Evolutionary conservation across 2,113 vertebrate species (phyloP).

Genomic region (Dasypus novemcinctus): DNA sequence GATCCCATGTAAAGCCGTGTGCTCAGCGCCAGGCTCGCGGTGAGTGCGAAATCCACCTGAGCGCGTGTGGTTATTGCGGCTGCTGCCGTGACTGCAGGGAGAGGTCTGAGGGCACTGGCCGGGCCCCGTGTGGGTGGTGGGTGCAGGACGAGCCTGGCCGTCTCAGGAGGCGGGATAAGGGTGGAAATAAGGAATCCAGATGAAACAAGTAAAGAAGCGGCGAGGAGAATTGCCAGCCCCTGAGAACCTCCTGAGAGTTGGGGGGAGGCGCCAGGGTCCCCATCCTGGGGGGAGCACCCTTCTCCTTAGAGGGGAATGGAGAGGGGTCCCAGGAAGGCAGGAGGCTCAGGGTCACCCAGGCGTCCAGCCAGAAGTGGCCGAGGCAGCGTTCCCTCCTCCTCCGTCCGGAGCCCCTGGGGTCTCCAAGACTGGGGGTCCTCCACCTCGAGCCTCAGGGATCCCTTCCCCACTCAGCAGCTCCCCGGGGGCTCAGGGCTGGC

Average conservation of each 20-base stretch:
- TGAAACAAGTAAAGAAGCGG: background rate
- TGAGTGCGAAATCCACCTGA: background rate
- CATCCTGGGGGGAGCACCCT: background rate
- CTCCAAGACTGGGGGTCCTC: background rate
- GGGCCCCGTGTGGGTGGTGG: accelerated
- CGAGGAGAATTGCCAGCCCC: background rate
- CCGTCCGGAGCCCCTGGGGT: background rate
- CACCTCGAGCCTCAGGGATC: accelerated
- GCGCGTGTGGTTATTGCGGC: background rate
- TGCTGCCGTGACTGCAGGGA: background rate
- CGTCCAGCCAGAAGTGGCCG: accelerated
- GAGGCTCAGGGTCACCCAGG: background rate
- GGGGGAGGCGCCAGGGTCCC: background rate
- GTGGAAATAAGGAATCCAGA: background rate
- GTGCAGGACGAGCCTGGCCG: accelerated
- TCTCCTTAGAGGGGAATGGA: background rate
- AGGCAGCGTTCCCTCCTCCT: background rate
- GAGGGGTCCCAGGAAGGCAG: background rate
- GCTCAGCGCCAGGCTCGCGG: background rate
- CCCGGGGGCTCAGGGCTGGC: background rate
- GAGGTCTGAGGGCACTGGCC: background rate
- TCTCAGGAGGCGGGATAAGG: background rate
- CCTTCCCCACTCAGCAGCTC: background rate
- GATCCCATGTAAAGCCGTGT: background rate
- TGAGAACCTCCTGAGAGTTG: background rate